These are phyloP conservation scores for Leontocebus nigricollis DNA, from an alignment of 2,797 vertebrate genomes.

Conservation along the genomic window DNA sequence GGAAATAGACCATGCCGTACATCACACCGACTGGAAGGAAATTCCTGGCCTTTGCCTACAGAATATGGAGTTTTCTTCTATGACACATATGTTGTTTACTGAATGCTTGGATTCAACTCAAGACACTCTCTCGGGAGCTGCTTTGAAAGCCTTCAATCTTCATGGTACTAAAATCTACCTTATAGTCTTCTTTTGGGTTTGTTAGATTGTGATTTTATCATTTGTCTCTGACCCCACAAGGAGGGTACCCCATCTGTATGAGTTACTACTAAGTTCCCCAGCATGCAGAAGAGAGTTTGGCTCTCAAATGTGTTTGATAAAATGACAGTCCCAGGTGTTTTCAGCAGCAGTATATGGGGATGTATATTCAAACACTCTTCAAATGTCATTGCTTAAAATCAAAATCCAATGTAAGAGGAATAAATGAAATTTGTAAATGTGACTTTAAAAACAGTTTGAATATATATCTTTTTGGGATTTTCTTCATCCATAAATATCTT, in stretches of 20 bases:
- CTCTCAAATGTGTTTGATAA: neutral
- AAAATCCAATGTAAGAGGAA: neutral
- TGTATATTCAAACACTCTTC: neutral
- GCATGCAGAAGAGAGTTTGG: neutral
- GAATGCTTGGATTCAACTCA: neutral
- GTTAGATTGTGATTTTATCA: neutral
- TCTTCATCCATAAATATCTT: neutral
- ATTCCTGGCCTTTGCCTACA: neutral
- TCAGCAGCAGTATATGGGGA: neutral
- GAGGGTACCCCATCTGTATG: neutral
- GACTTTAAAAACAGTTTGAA: constrained; percentile 26
- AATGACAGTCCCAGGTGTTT: neutral
- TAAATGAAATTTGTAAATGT: neutral
- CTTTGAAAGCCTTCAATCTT: constrained; percentile 1
- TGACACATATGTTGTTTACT: neutral
- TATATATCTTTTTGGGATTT: neutral
- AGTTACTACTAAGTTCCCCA: neutral
- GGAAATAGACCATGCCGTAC: neutral
- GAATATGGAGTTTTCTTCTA: neutral
- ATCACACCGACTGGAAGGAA: neutral
- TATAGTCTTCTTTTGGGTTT: neutral
- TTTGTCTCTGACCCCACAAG: neutral
- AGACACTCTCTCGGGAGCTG: neutral
- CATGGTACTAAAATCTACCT: neutral
- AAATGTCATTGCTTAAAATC: neutral